Percentiles rank a stretch among this genome's conserved stretches.
These are phyloP conservation scores for Drosophila trichaetosa DNA, from an alignment of 2,888 invertebrate species.

Conservation along the genomic window DNA sequence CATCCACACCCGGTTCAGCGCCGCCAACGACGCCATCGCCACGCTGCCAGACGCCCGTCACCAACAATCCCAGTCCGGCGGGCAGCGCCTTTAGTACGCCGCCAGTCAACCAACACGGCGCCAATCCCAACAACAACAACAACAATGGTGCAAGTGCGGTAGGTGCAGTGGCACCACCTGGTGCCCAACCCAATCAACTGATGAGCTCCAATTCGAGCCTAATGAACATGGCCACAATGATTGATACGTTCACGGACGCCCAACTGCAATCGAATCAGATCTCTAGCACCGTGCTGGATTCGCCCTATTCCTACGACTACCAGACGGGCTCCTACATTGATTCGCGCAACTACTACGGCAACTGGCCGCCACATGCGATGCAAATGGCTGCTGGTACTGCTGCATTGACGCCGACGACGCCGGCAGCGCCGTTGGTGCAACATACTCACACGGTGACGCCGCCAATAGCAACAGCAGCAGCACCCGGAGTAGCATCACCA, in stretches of 20 bases:
- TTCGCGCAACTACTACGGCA: slow-evolving; percentile 88
- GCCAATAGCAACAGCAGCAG: slow-evolving; percentile 40
- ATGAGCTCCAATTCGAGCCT: slow-evolving; percentile 86
- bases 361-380: slow-evolving; percentile 86
- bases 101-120: slow-evolving; percentile 82
- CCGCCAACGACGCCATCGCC: slow-evolving; percentile 84
- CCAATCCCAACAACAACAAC: slow-evolving; percentile 57
- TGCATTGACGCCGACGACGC: slow-evolving; percentile 59
- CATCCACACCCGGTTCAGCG: slow-evolving; percentile 77
- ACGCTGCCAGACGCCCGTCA: slow-evolving; percentile 85
- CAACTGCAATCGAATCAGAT: slow-evolving; percentile 94
- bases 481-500: slow-evolving; percentile 31
- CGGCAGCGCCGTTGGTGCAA: slow-evolving; percentile 54
- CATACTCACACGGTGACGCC: slow-evolving; percentile 85
- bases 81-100: slow-evolving; percentile 85
- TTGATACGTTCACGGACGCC: slow-evolving; percentile 91
- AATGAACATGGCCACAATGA: slow-evolving; percentile 91
- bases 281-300: slow-evolving; percentile 92
- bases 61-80: slow-evolving; percentile 87
- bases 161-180: slow-evolving; percentile 49
- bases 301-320: slow-evolving; percentile 88
- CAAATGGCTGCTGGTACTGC: slow-evolving; percentile 61
- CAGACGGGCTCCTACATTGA: slow-evolving; percentile 86
- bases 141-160: slow-evolving; percentile 35
- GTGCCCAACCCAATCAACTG: slow-evolving; percentile 83